Base-by-base conservation (phyloP, 2,888 invertebrate genomes). In the Leptodirus hochenwartii region DNA sequence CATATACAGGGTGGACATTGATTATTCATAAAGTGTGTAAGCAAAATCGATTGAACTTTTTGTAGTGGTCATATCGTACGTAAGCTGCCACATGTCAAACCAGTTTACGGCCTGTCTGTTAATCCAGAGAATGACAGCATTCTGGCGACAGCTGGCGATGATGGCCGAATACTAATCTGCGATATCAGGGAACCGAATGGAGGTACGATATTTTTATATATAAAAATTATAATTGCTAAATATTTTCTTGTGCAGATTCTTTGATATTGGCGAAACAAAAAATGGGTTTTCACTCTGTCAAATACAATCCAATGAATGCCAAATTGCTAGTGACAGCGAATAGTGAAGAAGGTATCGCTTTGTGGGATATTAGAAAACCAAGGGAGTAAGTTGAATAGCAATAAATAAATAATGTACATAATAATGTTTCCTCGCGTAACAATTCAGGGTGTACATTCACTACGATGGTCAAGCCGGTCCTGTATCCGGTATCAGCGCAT, bases 201-300 rank as follows among this genome's bases (percentile, higher is more conserved):
- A n/a, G n/a, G n/a, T n/a, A n/a, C n/a, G n/a, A n/a, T n/a, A n/a
- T n/a, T n/a, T n/a, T n/a, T n/a, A n/a, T n/a, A n/a, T n/a, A n/a
- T n/a, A n/a, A n/a, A n/a, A n/a, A n/a, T 12, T 25, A 27, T 29
- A 14, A 26, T 11, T 26, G 17, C 27, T n/a, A n/a, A n/a, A n/a
- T 8, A 22, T 41, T 46, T 16, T 45, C 44, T 34, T 43, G 49
- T 45, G 36, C 47, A 59, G 70, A 69, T 38, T 66, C 68, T n/a
- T 64, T 74, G 41, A 66, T 69, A 40, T 54, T 79, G 44, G 67
- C 76, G 46, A 75, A 74, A 49, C 66, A 66, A 43, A 65, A 65
- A 41, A 66, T 70, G 30, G 71, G 88, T n/a, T 91, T 87, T 59
- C 90, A 91, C 56, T 82, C 87, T n/a, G 90, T 90, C 20, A 81